Evolutionary conservation across 2,888 invertebrate species (phyloP), one percentile per base, ranked within the genome.

Genomic region (Bruchidius siliquastri): DNA sequence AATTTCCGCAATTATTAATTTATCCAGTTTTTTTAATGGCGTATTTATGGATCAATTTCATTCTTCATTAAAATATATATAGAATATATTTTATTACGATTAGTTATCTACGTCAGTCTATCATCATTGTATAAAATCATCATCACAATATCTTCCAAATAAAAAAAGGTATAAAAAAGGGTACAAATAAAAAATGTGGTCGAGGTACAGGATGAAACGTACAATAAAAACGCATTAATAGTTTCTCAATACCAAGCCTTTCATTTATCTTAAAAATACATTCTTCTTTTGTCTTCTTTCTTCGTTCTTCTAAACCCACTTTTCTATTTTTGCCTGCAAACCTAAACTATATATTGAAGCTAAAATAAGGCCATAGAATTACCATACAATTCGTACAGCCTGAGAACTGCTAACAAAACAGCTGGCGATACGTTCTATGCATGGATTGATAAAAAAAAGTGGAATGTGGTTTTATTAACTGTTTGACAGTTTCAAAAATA

Each of bases 201-300:
- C 1, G 6, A 49, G 49, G 49, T 69, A 69, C 67, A 67, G 32
- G 69, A 72, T 67, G 67, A 73, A 71, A 71, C 70, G 26, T 67
- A 69, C 67, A 68, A 72, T 72, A 70, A 69, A 69, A 71, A 71
- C 69, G 71, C 49, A 68, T 69, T 71, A 69, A 71, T 69, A 71
- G 74, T 79, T 75, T 77, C 75, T 76, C 79, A 82, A 81, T 80
- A 80, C 78, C 80, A 80, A 79, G 80, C 76, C 73, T 79, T 79
- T 80, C 80, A 82, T 82, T 82, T 81, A 80, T 69, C 76, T 79
- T 79, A 78, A 81, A 79, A 78, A 79, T 84, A 84, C 84, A 84
- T 79, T 84, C 84, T 84, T 84, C 84, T 82, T 81, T 70, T 75
- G 13, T 49, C 49, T 49, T 49, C 13, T 49, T 49, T 49, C 49